Base-by-base conservation (phyloP, 2,797 vertebrate genomes). In the Hapalemur alaotrensis region DNA sequence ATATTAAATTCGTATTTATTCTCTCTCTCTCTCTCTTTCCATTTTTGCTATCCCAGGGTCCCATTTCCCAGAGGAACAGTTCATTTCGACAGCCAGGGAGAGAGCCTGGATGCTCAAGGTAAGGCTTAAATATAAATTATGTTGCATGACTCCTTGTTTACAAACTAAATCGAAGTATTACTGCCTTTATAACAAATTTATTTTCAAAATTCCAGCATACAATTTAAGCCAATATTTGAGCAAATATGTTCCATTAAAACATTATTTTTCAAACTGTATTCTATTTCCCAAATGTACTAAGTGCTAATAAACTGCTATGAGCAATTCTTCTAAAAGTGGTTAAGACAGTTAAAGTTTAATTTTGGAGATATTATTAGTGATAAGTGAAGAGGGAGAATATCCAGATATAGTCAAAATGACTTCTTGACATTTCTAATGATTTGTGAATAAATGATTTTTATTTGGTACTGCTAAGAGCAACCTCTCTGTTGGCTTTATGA, bases 71-170 rank as follows among this genome's bases (percentile, higher is more conserved):
- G 97, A 98, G 97, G 96, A 98, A 97, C 48, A 97, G 30, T 93
- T 98, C 97, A 92, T 98, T 90, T 96, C 97, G 54, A 96, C 98
- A 98, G 95, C 97, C 97, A 95, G 96, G 97, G 95, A 98, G 97
- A 96, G 97, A 93, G 96, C 96, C 97, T 98, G 98, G 98, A 99
- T 99, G 98, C 98, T 65, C 98, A 98, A 98, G 98, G 99, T 99
- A 98, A 98, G 98, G 91, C 30, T n/a, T 76, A 38, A 69, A 22
- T n/a, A 3, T 70, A 75, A 52, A 38, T 73, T 76, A 23, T 11
- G 17, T 52, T 84, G 28, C n/a, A 10, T 43, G 10, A 69, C 14
- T 81, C 32, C 14, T 57, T 91, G n/a, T 83, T 82, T 75, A 25
- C 52, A 75, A 23, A 12, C 57, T 81, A 80, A 75, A n/a, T 10